Evolutionary conservation across 2,888 invertebrate genomes (phyloP), one percentile per base, ranked within the genome.

Genomic region (Sarcophaga variegata): DNA sequence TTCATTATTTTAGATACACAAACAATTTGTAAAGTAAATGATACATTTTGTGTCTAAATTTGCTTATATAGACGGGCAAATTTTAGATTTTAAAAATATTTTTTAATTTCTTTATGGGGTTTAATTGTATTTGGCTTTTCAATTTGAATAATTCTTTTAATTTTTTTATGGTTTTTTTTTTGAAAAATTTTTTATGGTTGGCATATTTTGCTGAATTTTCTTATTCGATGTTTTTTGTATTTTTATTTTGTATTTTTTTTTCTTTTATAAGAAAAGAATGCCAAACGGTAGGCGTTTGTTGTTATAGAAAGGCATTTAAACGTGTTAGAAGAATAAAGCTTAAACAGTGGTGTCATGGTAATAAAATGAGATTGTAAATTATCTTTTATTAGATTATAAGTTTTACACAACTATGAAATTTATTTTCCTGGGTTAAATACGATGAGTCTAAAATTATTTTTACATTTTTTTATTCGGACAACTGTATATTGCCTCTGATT

Each of bases 271-370:
- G 45, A 45, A 70, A 47, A 64, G 66, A 67, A 78, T 81, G 77
- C 81, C 81, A 86, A 86, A 77, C 83, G 77, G 88, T 83, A 88
- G 86, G 85, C 85, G 88, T 86, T 85, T 83, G 83, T 79, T 86
- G 82, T 83, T 87, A 85, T 69, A 83, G 83, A 87, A 87, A 88
- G 54, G 71, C 84, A 88, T 77, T 88, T 82, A 81, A 71, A 82
- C 86, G 82, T 87, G 81, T 69, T 75, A 86, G 77, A 47, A 49
- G 47, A 75, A 69, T 25, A 79, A 63, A 47, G 22, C 17, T 17
- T 25, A 62, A 60, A 77, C 64, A 12, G 66, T 83, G 76, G 64
- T 76, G 66, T 66, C n/a, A 67, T 54, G 54, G 17, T 4, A 14
- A 54, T 54, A 54, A 54, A 54, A 17, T 54, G 8, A 10, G 8